A percentile compares a stretch with the other conserved stretches of the same genome.
Evolutionary conservation across 2,888 invertebrate genomes (phyloP).

Genomic region (Auanema sp.): DNA sequence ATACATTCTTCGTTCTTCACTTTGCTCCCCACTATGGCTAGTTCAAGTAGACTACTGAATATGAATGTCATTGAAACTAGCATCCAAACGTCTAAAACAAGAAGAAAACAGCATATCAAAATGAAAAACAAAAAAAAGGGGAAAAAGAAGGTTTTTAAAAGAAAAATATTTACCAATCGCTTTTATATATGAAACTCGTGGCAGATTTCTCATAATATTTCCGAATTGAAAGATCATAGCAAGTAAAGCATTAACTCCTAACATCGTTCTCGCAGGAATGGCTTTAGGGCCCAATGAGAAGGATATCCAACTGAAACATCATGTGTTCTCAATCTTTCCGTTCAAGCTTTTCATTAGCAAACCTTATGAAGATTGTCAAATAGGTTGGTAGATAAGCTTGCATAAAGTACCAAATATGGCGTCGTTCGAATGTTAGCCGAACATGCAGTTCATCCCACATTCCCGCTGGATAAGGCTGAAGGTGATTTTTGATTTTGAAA

Average conservation of each 20-base stretch:
- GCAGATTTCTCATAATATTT: conserved; percentile 61
- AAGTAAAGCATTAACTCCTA: conserved; percentile 57
- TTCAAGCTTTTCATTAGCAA: not conserved
- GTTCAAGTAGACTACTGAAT: conserved; percentile 59
- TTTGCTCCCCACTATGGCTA: conserved; percentile 62
- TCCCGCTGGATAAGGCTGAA: conserved; percentile 57
- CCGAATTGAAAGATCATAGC: conserved; percentile 62
- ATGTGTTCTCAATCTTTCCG: not conserved
- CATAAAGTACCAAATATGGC: conserved; percentile 63
- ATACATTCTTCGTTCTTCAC: conserved; percentile 52
- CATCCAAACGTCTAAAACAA: conserved; percentile 61
- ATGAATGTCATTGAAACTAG: conserved; percentile 62
- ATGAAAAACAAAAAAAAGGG: not conserved
- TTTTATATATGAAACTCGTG: conserved; percentile 63
- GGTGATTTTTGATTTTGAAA: not conserved
- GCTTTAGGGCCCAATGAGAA: conserved; percentile 61
- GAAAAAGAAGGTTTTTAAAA: not conserved
- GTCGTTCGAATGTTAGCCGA: conserved; percentile 53
- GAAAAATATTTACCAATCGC: conserved; percentile 48
- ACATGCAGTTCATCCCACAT: conserved; percentile 64
- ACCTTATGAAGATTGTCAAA: conserved; percentile 62
- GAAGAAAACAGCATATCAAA: not conserved
- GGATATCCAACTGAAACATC: conserved; percentile 58
- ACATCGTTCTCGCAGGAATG: conserved; percentile 62
- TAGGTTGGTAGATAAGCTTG: conserved; percentile 64